Percentiles rank a stretch among this genome's conserved stretches.
Evolutionary conservation across 2,797 vertebrate species (phyloP).

Genomic region (Craterocephalus amniculus): DNA sequence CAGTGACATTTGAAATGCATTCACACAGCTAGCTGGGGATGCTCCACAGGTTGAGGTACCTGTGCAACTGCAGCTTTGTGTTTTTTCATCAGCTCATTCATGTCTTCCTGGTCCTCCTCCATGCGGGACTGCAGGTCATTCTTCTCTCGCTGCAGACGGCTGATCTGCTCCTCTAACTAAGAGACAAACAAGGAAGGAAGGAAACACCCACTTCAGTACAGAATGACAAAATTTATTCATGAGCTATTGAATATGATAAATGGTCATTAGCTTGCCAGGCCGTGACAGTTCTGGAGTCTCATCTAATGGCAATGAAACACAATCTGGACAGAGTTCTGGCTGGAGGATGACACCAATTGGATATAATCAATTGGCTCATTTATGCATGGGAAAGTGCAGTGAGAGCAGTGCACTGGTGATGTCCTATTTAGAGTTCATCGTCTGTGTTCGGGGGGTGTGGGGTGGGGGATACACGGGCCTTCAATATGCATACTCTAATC

Average conservation of each 20-base stretch:
- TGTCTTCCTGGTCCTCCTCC: slow-evolving; percentile 98
- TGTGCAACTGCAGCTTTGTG: slow-evolving; percentile 96
- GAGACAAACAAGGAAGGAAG: slow-evolving; percentile 29
- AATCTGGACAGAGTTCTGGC: slow-evolving; percentile 70
- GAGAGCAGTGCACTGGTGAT: slow-evolving; percentile 67
- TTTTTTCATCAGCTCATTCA: slow-evolving; percentile 99
- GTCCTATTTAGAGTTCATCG: slow-evolving; percentile 72
- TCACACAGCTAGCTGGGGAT: slow-evolving; percentile 5
- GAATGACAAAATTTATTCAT: slow-evolving; percentile 71
- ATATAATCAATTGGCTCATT: slow-evolving; percentile 83
- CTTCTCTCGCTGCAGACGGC: slow-evolving; percentile 95
- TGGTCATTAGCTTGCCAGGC: slow-evolving; percentile 69
- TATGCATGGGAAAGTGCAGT: slow-evolving; percentile 64
- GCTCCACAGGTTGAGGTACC: slow-evolving; percentile 74
- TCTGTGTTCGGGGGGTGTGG: slow-evolving; percentile 47
- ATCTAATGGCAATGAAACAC: slow-evolving; percentile 70
- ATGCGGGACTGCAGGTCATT: slow-evolving; percentile 95
- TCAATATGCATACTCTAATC: slow-evolving; percentile 69
- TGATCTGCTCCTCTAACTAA: slow-evolving; percentile 96
- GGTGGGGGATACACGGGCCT: slow-evolving; percentile 34
- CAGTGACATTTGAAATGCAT: slow-evolving; percentile 2
- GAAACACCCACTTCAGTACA: slow-evolving; percentile 40
- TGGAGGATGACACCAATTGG: slow-evolving; percentile 76
- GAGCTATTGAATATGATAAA: slow-evolving; percentile 78
- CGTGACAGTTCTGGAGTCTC: slow-evolving; percentile 65